These are phyloP conservation scores for Enteromius mattozi DNA, from an alignment of 2,797 vertebrate species.

Conservation along the genomic window DNA sequence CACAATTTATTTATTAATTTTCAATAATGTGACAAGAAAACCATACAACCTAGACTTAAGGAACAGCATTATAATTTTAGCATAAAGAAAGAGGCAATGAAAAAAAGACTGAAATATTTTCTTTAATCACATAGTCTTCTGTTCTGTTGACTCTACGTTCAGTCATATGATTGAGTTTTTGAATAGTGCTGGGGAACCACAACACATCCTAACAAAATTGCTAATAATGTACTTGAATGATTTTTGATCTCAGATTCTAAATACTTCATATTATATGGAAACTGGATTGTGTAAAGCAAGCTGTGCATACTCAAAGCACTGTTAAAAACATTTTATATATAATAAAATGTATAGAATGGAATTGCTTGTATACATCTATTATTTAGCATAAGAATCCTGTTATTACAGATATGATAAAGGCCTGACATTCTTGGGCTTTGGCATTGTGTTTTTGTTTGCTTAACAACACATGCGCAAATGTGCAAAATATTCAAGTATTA, in stretches of 20 bases:
- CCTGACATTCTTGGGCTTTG: not conserved
- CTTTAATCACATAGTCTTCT: constrained; percentile 6
- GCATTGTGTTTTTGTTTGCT: not conserved
- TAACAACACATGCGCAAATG: not conserved
- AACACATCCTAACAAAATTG: not conserved
- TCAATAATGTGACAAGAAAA: not conserved
- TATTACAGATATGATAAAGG: not conserved
- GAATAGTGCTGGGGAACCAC: not conserved
- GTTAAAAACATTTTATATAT: not conserved
- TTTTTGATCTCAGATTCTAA: not conserved
- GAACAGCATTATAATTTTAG: not conserved
- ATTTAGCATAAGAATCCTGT: not conserved
- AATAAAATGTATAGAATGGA: not conserved
- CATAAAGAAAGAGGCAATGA: not conserved
- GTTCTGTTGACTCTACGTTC: constrained; percentile 1
- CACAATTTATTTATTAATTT: not conserved
- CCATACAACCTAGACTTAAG: not conserved
- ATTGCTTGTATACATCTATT: not conserved
- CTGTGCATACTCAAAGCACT: not conserved
- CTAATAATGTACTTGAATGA: not conserved
- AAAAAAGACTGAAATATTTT: not conserved
- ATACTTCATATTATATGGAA: not conserved
- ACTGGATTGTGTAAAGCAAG: constrained; percentile 13
- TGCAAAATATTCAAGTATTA: constrained; percentile 36
- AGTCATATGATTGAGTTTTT: constrained; percentile 3